Evolutionary conservation across 2,888 invertebrate species (phyloP), one percentile per base, ranked within the genome.

Genomic region (Metacarcinus magister): DNA sequence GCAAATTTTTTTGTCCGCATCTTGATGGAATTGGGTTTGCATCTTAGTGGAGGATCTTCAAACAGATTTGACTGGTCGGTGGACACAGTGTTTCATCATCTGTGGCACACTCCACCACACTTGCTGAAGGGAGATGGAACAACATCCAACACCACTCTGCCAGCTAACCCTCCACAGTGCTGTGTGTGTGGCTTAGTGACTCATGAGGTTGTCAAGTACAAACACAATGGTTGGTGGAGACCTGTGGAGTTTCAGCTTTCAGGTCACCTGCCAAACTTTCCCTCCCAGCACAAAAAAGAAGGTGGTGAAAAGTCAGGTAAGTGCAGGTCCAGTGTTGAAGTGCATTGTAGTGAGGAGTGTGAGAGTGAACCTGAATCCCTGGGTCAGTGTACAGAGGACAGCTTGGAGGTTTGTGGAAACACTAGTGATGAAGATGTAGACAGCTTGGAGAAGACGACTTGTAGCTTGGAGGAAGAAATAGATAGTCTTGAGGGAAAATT

Each of bases 1-100:
- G 95, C 46, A 23, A 95, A 82, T 90, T 32, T 54, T n/a, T 95
- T 95, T 90, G 60, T 96, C n/a, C 67, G 60, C 23, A 93, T 94
- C 28, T 93, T 95, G 90, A 95, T 96, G 94, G 95, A 96, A 54
- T 32, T 95, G 23, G 96, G 95, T 82, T 75, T 96, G 13, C 82
- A 67, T 5, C 95, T 54, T 32, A 87, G 93, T 87, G 95, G 95
- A 32, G 96, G 96, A 23, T 92, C 93, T 28, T 48, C 96, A 67
- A 46, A 75, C 87, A 93, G 75, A 75, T 82, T 95, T 43, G 96
- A 96, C n/a, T 96, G 96, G 96, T 95, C 87, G 13, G 91, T 95
- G n/a, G 96, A 96, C 54, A 95, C 96, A 75, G 91, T 93, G 19
- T 95, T 95, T 43, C 96, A 96, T 28, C 96, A 96, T 44, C 82